phyloP scores from a whole-genome alignment of 2,888 invertebrate genomes.

The Erannis defoliaria region DNA sequence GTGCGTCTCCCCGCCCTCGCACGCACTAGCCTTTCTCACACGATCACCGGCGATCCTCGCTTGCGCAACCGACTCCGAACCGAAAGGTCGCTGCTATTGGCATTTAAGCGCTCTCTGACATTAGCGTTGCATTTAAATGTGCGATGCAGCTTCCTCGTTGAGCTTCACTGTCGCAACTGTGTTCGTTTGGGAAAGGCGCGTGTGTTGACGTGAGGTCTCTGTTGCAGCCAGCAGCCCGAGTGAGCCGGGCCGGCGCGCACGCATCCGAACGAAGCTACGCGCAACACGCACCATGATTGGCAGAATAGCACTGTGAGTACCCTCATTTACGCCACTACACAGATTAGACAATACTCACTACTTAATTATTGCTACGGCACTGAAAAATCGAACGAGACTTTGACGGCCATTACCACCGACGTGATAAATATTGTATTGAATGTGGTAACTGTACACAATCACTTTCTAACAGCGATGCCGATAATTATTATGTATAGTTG shows the following conservation, averaged over 20 bases:
- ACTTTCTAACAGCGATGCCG: conserved; percentile 69
- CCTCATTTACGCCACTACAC: conserved; percentile 21
- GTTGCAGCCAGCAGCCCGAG: conserved; percentile 79
- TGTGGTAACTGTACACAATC: conserved; percentile 55
- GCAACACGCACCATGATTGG: conserved; percentile 67
- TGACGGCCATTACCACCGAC: conserved; percentile 33
- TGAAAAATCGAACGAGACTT: conserved; percentile 27
- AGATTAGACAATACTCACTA: conserved; percentile 22
- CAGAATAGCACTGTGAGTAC: conserved; percentile 81
- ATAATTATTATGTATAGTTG: conserved; percentile 60
- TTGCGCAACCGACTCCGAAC: conserved; percentile 82
- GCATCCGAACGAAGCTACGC: conserved; percentile 50
- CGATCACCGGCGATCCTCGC: conserved; percentile 79
- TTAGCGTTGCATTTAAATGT: conserved; percentile 84
- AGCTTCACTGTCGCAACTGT: conserved; percentile 82
- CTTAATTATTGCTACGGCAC: neutral
- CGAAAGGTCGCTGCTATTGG: conserved; percentile 85
- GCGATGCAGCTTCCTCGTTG: conserved; percentile 84
- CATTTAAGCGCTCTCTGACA: conserved; percentile 86
- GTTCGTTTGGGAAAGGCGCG: conserved; percentile 83
- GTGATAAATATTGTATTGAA: conserved; percentile 48
- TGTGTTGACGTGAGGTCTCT: conserved; percentile 81
- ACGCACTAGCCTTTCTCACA: conserved; percentile 81
- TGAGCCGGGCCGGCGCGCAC: conserved; percentile 66
- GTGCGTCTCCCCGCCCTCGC: conserved; percentile 68